Base-by-base conservation (phyloP, 2,888 invertebrate species). In the Macrophya annulata region DNA sequence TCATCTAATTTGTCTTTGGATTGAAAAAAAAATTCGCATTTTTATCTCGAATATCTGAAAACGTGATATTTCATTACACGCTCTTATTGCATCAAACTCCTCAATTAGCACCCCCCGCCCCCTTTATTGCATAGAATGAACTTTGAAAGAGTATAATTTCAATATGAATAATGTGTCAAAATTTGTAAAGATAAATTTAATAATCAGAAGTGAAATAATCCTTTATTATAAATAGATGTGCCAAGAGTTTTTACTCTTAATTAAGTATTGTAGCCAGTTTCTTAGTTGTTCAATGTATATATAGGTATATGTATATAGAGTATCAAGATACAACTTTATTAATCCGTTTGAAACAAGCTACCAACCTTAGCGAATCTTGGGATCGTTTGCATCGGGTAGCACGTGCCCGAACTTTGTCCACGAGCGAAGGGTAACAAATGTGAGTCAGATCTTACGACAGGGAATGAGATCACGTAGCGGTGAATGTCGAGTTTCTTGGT, bases 361-460 rank as follows among this genome's bases (percentile, higher is more conserved):
- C 31, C 31, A 31, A 37, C 37, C 37, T 10, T 12, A 5, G 74
- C 74, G 45, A 74, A 74, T 21, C 77, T 74, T 21, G 43, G 31
- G 76, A 77, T 77, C 77, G 51, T 77, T 77, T 77, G 77, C 77
- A 77, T 77, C 77, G 48, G 77, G 77, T 77, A 48, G 77, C 77
- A 77, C 77, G 77, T 77, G 48, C 77, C 37, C 77, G 17, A 77
- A 77, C 77, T 55, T 55, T 37, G 51, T 55, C 77, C 51, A 77
- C 31, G 48, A 51, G 77, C 55, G 77, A 48, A 77, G 37, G 77
- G 77, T 77, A 51, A 77, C 77, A 51, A 77, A 77, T 77, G 77
- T 55, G 77, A 51, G 51, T 77, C 77, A 40, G 77, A 77, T 77
- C 77, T 51, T 55, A 77, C 77, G 51, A 21, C 37, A 77, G 25